Evolutionary conservation across 2,113 vertebrate genomes (phyloP), one percentile per base, ranked within the genome.

Genomic region (Vimba vimba): DNA sequence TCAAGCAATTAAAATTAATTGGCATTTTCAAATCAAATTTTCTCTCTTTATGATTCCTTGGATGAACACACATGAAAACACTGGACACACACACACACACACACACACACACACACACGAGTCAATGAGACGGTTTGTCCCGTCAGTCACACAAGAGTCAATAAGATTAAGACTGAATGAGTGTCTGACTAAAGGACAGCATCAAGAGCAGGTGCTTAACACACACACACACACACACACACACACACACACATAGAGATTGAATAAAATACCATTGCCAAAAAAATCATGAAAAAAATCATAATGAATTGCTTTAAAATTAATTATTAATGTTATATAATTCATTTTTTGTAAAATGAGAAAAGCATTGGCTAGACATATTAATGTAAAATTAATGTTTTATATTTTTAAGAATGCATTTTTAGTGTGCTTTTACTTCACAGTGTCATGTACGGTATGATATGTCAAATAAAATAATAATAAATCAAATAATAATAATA

Each of bases 131-230:
- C n/a, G 4, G 30, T 33, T 77, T 47, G 19, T 15, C n/a, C n/a
- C 1, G 39, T 81, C 25, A 27, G 25, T 79, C 55, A n/a, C 69
- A 85, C 83, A 59, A 85, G 80, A 79, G 77, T 50, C 71, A 79
- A 76, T 68, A 25, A 80, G 52, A 47, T 60, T 30, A 59, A 74
- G 27, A 47, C 82, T 76, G 76, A 84, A 84, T 80, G 55, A 84
- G 83, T 69, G 52, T 27, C 55, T 47, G 74, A 83, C 68, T 85
- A 83, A 85, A 69, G 47, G 45, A 64, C 62, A 55, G 76, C 52
- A 23, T 69, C 30, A 79, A 71, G 62, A 33, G 78, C 83, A 87
- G 83, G 69, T 88, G 87, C 84, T 57, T 21, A 55, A 45, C 75
- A 57, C 23, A 45, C n/a, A 75, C n/a, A 25, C 43, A 47, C 39